Percentiles rank a stretch among this genome's conserved stretches.
Evolutionary conservation across 2,113 vertebrate species (phyloP).

Genomic region (Kryptolebias marmoratus): DNA sequence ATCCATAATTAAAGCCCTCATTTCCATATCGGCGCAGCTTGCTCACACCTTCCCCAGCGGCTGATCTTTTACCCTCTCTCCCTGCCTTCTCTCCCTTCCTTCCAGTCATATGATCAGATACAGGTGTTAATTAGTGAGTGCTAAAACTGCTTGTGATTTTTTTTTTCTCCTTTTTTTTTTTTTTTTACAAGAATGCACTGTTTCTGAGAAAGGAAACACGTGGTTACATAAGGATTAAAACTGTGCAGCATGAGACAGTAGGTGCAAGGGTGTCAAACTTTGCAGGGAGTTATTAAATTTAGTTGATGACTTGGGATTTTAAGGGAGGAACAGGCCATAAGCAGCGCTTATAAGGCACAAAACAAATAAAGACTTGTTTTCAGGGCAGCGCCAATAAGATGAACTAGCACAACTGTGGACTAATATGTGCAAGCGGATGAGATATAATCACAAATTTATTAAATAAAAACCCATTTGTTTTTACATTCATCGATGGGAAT

Average conservation of each 20-base stretch:
- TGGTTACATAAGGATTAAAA: constrained; percentile 47
- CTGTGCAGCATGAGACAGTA: neutral
- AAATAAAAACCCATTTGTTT: neutral
- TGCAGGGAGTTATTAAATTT: constrained; percentile 14
- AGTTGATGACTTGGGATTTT: constrained; percentile 9
- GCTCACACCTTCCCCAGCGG: constrained; percentile 65
- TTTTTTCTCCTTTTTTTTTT: neutral
- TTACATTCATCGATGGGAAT: neutral
- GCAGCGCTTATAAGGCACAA: constrained; percentile 24
- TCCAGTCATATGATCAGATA: constrained; percentile 42
- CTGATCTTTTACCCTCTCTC: constrained; percentile 42
- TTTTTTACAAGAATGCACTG: constrained; percentile 28
- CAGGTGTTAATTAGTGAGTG: constrained; percentile 68
- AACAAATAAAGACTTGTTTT: constrained; percentile 55
- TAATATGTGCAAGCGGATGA: neutral
- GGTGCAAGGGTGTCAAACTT: constrained; percentile 23
- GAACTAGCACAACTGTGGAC: neutral
- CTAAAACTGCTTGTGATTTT: constrained; percentile 28
- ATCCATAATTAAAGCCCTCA: constrained; percentile 77
- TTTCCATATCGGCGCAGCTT: constrained; percentile 72
- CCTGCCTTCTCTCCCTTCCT: constrained; percentile 17
- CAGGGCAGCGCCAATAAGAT: constrained; percentile 34
- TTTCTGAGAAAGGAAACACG: constrained; percentile 27
- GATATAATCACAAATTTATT: neutral
- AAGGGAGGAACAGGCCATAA: constrained; percentile 5